A percentile compares a stretch with the other conserved stretches of the same genome.
These are phyloP conservation scores for Lordiphosa clarofinis DNA, from an alignment of 1,140 invertebrate genomes.

Conservation along the genomic window DNA sequence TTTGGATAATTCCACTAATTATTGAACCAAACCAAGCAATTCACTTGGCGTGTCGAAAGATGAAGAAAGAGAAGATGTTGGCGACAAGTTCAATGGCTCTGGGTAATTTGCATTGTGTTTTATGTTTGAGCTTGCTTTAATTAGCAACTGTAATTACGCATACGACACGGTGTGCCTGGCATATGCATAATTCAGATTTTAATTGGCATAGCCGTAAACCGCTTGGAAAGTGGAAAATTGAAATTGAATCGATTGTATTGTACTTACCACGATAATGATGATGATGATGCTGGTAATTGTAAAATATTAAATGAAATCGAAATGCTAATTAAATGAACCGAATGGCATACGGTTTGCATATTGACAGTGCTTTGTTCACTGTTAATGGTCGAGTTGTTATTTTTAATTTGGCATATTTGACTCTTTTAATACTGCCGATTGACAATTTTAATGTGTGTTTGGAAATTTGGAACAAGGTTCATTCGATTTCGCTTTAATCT, in stretches of 20 bases:
- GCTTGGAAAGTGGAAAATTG: slow-evolving; percentile 45
- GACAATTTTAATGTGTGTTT: too few relatives aligned
- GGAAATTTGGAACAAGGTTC: too few relatives aligned
- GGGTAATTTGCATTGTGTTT: slow-evolving; percentile 52
- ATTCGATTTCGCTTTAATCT: too few relatives aligned
- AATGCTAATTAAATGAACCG: too few relatives aligned
- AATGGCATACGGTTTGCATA: too few relatives aligned
- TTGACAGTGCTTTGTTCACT: too few relatives aligned
- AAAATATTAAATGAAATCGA: too few relatives aligned
- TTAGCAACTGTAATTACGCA: slow-evolving; percentile 60
- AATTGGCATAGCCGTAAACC: slow-evolving; percentile 33
- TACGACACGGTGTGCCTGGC: slow-evolving; percentile 35
- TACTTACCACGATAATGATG: not conserved
- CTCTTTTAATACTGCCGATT: too few relatives aligned
- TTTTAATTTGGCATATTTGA: too few relatives aligned
- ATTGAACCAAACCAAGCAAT: too few relatives aligned
- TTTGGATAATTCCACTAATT: too few relatives aligned
- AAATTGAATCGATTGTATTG: slow-evolving; percentile 25
- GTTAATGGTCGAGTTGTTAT: too few relatives aligned
- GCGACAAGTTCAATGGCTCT: slow-evolving; percentile 69
- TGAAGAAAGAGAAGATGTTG: slow-evolving; percentile 20
- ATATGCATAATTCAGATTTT: slow-evolving; percentile 57
- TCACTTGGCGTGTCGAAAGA: slow-evolving; percentile 26
- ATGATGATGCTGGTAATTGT: slow-evolving; percentile 9
- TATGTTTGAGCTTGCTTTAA: slow-evolving; percentile 38